Evolutionary conservation across 2,113 vertebrate genomes (phyloP).

Genomic region (Sakesphorus luctuosus): DNA sequence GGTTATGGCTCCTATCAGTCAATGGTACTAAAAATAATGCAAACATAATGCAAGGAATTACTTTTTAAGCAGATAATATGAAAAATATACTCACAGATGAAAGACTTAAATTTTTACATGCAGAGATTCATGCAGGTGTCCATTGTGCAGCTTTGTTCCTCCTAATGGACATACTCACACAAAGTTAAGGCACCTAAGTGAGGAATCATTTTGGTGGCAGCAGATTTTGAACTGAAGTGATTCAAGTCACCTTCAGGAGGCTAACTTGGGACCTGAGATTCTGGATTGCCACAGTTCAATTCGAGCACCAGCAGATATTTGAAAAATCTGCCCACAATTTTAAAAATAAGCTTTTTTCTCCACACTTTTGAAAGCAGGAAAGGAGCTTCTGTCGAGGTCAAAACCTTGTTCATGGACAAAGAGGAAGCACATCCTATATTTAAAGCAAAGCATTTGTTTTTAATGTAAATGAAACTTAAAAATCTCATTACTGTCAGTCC

Average conservation of each 20-base stretch:
- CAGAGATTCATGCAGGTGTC: neutral
- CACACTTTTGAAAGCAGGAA: neutral
- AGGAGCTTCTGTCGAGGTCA: neutral
- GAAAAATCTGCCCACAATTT: neutral
- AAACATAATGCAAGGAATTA: neutral
- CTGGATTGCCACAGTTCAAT: neutral
- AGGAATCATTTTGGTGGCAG: neutral
- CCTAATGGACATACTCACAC: neutral
- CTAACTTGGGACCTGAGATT: neutral
- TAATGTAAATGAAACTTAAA: neutral
- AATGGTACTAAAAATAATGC: neutral
- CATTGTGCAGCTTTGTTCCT: neutral
- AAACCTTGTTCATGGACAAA: neutral
- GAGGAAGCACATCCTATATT: neutral
- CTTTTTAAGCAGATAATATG: neutral
- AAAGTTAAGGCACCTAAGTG: neutral
- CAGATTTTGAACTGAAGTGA: neutral
- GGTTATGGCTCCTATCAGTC: neutral
- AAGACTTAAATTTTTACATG: neutral
- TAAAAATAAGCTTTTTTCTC: neutral
- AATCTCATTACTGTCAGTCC: neutral
- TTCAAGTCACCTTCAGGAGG: neutral
- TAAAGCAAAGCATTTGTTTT: neutral
- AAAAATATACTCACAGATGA: neutral
- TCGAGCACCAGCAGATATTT: neutral